Base-by-base conservation (phyloP, 2,113 vertebrate genomes). In the Cheilinus undulatus region DNA sequence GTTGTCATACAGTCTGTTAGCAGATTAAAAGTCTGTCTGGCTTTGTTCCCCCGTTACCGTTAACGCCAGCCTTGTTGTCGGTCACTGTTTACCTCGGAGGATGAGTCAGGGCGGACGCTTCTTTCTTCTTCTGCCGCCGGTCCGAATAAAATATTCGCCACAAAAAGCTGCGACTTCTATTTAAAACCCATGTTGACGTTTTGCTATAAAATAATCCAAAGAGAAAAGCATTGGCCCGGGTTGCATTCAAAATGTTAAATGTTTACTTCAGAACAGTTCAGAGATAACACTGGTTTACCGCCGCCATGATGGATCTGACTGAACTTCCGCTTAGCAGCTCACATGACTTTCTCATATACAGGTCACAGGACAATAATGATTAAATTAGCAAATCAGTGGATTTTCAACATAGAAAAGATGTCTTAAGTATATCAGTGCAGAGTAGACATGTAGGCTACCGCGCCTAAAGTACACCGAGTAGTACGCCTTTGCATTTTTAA, bases 81-180 rank as follows among this genome's bases (percentile, higher is more conserved):
- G 45, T 0, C 50, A 57, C 36, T 86, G 83, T 86, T 90, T 90
- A 90, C 88, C 88, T 88, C 27, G 5, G 7, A 59, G 34, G 79
- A 70, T 83, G 88, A 85, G 50, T 87, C 84, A 69, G 71, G 69
- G 19, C 26, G 15, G 64, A 32, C 32, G 54, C 67, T 61, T 56
- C 60, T 56, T 22, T 40, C 46, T 50, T 51, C 65, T 49, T 20
- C n/a, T 2, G 17, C 20, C 22, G n/a, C 40, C 3, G 46, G 2
- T 38, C 5, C 32, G 19, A 20, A 9, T 3, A 1, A 17, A 5
- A 2, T 20, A 52, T 36, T 23, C 27, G 28, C 36, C 38, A 12
- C 54, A 0, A 28, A 0, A 2, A 7, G 4, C 3, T 1, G 6
- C 0, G 1, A 13, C 0, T 2, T 4, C 6, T 58, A 45, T 0